These are phyloP conservation scores for Diorhabda sublineata DNA, from an alignment of 1,140 invertebrate genomes.

Conservation along the genomic window DNA sequence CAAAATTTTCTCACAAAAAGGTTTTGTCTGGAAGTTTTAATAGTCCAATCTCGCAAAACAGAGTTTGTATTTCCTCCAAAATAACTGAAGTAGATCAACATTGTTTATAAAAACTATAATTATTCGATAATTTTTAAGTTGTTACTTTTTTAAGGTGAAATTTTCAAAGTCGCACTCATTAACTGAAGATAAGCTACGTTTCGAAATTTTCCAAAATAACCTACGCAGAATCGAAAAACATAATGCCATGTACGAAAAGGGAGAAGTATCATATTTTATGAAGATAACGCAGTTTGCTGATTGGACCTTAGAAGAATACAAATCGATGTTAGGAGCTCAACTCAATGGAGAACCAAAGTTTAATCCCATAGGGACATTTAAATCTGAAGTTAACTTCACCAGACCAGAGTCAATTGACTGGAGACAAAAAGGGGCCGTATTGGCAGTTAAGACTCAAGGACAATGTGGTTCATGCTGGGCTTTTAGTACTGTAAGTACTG, in stretches of 20 bases:
- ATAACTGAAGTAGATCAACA: conserved; percentile 61
- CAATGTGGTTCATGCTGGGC: conserved; percentile 52
- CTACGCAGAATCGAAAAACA: conserved; percentile 22
- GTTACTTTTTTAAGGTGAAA: too few relatives aligned
- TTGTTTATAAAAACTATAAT: conserved; percentile 14
- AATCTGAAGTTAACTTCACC: conserved; percentile 51
- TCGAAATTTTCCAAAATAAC: conserved; percentile 10
- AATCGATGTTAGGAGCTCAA: conserved; percentile 14
- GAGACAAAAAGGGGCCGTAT: conserved; percentile 29
- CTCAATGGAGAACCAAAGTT: conserved; percentile 1
- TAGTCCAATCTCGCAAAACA: too few relatives aligned
- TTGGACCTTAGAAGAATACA: neutral
- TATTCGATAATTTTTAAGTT: too few relatives aligned
- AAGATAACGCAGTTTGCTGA: conserved; percentile 26
- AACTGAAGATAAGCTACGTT: too few relatives aligned
- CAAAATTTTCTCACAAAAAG: too few relatives aligned
- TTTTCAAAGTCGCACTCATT: too few relatives aligned
- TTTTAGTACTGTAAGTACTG: conserved; percentile 47
- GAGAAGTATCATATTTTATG: conserved; percentile 20
- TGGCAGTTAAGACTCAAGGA: conserved; percentile 31
- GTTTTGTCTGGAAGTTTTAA: too few relatives aligned
- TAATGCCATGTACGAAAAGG: conserved; percentile 23
- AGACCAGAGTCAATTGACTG: conserved; percentile 51
- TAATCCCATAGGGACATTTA: too few relatives aligned
- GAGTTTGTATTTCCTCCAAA: neutral